These are phyloP conservation scores for Drosophila auraria DNA, from an alignment of 1,140 invertebrate species.

Conservation along the genomic window DNA sequence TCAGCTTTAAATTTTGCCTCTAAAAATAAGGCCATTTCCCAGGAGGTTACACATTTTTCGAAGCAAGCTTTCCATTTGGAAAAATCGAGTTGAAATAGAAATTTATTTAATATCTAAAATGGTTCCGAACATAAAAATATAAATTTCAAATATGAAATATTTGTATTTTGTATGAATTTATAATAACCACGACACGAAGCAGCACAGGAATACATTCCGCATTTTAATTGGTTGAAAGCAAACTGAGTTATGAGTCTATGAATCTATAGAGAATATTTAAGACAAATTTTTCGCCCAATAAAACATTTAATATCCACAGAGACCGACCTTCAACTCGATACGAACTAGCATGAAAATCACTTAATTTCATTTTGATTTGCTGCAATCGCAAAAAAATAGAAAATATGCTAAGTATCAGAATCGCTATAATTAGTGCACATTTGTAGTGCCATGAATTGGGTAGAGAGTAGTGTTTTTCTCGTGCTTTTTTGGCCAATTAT, in stretches of 20 bases:
- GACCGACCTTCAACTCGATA: conserved; percentile 21
- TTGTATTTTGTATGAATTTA: conserved; percentile 5
- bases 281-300: conserved; percentile 9
- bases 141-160: conserved; percentile 20
- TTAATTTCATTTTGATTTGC: conserved; percentile 12
- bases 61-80: not conserved
- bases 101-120: not conserved
- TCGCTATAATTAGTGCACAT: conserved; percentile 13
- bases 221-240: conserved; percentile 1
- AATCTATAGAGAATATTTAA: conserved; percentile 2
- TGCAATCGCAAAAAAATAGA: not conserved
- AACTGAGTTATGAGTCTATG: conserved; percentile 16
- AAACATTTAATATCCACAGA: conserved; percentile 13
- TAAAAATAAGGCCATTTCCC: conserved; percentile 2
- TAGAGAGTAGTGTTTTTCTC: conserved; percentile 15
- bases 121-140: not conserved
- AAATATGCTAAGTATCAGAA: conserved; percentile 6
- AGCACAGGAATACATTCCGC: not conserved
- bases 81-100: conserved; percentile 4
- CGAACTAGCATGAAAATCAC: conserved; percentile 1
- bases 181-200: conserved; percentile 6
- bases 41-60: not conserved
- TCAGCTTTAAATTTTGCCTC: not conserved
- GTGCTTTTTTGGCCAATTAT: conserved; percentile 35
- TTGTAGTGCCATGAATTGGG: conserved; percentile 7